Evolutionary conservation across 2,113 vertebrate species (phyloP).

Genomic region (Engystomops pustulosus): DNA sequence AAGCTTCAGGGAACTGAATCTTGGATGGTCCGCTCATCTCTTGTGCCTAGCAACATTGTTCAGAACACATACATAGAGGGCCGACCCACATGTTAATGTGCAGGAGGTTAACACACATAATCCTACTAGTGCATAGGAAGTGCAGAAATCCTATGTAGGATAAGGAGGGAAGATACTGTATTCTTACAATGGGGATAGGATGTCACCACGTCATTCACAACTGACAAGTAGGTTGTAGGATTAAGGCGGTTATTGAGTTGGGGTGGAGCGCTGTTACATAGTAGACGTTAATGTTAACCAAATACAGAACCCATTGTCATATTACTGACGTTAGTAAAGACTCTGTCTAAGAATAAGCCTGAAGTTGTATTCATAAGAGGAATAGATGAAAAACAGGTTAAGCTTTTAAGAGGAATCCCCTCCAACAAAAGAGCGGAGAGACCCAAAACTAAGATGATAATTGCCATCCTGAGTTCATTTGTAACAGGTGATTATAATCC

Average conservation of each 20-base stretch:
- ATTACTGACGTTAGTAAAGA: constrained; percentile 6
- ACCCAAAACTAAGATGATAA: constrained; percentile 10
- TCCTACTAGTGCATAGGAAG: too few species aligned
- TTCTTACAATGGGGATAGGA: neutral
- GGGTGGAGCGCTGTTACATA: neutral
- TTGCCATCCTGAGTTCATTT: neutral
- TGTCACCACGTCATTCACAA: neutral
- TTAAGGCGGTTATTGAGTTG: neutral
- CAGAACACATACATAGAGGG: too few species aligned
- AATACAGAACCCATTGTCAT: constrained; percentile 29
- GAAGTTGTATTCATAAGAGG: constrained; percentile 13
- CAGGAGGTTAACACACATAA: too few species aligned
- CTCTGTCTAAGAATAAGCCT: constrained; percentile 8
- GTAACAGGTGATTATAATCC: neutral
- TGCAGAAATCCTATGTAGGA: too few species aligned
- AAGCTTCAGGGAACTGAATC: too few species aligned
- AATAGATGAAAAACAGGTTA: constrained; percentile 17
- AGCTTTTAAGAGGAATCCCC: constrained; percentile 16
- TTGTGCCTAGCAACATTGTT: too few species aligned
- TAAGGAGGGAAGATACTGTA: neutral
- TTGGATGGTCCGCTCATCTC: too few species aligned
- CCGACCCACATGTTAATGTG: too few species aligned
- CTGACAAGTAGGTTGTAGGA: constrained; percentile 4
- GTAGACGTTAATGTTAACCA: neutral
- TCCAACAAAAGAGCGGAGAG: constrained; percentile 29